Evolutionary conservation across 2,113 vertebrate genomes (phyloP), one percentile per base, ranked within the genome.

Genomic region (Callospermophilus lateralis): DNA sequence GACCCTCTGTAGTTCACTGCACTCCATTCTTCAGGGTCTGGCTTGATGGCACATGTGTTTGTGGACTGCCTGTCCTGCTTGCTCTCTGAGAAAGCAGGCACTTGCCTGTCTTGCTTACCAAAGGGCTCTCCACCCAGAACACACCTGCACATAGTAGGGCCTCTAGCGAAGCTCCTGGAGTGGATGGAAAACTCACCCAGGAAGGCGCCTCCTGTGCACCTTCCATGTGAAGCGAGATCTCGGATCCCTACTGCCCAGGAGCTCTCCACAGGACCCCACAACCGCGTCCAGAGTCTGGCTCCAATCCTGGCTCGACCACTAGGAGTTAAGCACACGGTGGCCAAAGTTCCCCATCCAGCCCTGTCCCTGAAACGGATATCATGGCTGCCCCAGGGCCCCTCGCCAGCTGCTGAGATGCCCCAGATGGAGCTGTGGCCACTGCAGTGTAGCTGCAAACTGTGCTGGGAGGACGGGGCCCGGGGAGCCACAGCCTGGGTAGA

Each of bases 281-380:
- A 3, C 3, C 17, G 42, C 8, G 61, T 63, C 8, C 22, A 39
- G 72, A 65, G 53, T 32, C 53, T 30, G 42, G n/a, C 48, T 17
- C 2, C 22, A n/a, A 65, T 32, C 65, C 22, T 10, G n/a, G 32
- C 42, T 68, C n/a, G 16, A 51, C 26, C 26, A 34, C n/a, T 89
- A 6, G 39, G 39, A 51, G 45, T 19, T n/a, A n/a, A 58, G 48
- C 0, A 0, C 0, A 4, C 6, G 1, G 0, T 4, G 45, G 24
- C 77, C 34, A 45, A 83, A 42, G 12, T 13, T 51, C 11, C 11
- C 51, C 28, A 4, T 22, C 6, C 32, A 10, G 7, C 11, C 16
- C 8, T 3, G 5, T 9, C 12, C 11, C 39, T 34, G 8, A 42
- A 81, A 4, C 2, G 70, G 16, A 12, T 8, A 6, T 32, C 17